These are phyloP conservation scores for Porphyrio hochstetteri DNA, from an alignment of 2,113 vertebrate species.

Conservation along the genomic window DNA sequence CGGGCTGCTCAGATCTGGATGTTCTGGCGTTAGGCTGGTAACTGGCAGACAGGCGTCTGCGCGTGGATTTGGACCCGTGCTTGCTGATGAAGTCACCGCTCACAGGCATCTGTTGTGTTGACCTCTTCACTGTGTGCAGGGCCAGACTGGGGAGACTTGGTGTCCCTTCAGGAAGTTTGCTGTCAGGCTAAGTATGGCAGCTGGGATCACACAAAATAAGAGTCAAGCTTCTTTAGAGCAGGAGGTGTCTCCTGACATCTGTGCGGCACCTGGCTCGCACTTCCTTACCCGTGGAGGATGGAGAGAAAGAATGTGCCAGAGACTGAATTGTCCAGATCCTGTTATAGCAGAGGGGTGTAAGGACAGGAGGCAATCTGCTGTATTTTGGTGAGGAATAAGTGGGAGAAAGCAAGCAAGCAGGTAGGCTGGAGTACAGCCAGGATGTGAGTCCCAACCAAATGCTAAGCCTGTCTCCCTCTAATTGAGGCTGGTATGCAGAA, in stretches of 20 bases:
- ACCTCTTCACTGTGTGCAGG: not conserved
- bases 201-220: not conserved
- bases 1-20: not conserved
- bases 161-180: not conserved
- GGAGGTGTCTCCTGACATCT: not conserved
- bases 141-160: not conserved
- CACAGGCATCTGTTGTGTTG: not conserved
- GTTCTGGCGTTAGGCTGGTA: not conserved
- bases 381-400: not conserved
- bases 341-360: not conserved
- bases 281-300: not conserved
- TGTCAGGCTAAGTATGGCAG: not conserved
- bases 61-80: not conserved
- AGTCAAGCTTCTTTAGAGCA: not conserved
- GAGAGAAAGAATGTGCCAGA: not conserved
- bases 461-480: not conserved
- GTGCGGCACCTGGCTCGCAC: rapidly evolving
- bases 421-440: not conserved
- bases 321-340: not conserved
- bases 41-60: not conserved
- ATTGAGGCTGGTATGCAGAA: not conserved
- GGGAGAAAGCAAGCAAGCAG: not conserved
- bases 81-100: not conserved
- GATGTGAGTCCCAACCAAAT: not conserved
- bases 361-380: not conserved